Evolutionary conservation across 2,888 invertebrate species (phyloP).

Genomic region (Seira sanloemensis): DNA sequence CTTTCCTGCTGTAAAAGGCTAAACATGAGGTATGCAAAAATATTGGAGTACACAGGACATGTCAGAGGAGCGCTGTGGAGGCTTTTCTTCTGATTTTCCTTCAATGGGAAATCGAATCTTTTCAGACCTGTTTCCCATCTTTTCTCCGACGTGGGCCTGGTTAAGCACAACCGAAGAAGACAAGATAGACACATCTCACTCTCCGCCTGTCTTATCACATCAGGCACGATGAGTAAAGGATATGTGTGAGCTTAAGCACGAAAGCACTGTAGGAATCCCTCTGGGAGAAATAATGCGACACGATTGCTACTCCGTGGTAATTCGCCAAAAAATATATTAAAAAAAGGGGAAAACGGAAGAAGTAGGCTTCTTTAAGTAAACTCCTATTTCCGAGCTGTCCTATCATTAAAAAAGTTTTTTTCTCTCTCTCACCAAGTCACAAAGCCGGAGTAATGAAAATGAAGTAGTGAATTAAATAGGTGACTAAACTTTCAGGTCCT

Average conservation of each 20-base stretch:
- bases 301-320: not conserved
- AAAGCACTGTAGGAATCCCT: slow-evolving; percentile 27
- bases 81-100: slow-evolving; percentile 48
- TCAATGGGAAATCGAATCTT: slow-evolving; percentile 58
- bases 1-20: too few relatives aligned
- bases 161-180: slow-evolving; percentile 29
- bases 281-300: slow-evolving; percentile 41
- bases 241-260: not conserved
- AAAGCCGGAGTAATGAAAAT: too few relatives aligned
- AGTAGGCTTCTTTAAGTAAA: too few relatives aligned
- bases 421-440: too few relatives aligned
- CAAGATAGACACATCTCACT: slow-evolving; percentile 61
- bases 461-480: too few relatives aligned
- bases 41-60: too few relatives aligned
- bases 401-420: too few relatives aligned
- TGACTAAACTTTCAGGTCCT: too few relatives aligned
- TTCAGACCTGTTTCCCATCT: slow-evolving; percentile 53
- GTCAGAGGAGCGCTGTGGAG: too few relatives aligned
- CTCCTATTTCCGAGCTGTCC: too few relatives aligned
- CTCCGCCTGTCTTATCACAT: slow-evolving; percentile 57
- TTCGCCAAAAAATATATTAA: not conserved
- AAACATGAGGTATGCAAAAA: too few relatives aligned
- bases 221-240: not conserved
- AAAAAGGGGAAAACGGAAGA: too few relatives aligned
- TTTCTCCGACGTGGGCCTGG: not conserved